Percentiles rank a stretch among this genome's conserved stretches.
Evolutionary conservation across 1,140 invertebrate genomes (phyloP).

Genomic region (Cydia strobilella): DNA sequence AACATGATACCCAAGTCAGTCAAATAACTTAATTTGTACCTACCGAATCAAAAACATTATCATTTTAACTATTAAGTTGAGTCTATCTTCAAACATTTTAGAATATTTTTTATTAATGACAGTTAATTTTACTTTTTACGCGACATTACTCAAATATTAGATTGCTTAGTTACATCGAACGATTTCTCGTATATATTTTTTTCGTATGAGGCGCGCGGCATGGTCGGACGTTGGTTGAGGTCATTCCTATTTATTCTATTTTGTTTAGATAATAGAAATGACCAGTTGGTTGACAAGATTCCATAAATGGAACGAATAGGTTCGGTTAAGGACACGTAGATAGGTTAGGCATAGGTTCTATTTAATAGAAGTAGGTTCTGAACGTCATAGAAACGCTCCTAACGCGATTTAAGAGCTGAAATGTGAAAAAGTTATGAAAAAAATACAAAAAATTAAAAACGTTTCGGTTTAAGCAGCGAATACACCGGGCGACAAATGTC

Average conservation of each 20-base stretch:
- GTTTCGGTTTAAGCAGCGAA: conserved; percentile 39
- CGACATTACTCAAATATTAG: too few species aligned
- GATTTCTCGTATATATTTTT: too few species aligned
- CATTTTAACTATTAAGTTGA: too few species aligned
- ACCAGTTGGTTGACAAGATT: not conserved
- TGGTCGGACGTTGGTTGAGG: not conserved
- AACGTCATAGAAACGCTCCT: conserved; percentile 52
- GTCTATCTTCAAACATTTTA: too few species aligned
- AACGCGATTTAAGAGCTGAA: conserved; percentile 38
- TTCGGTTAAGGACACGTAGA: conserved; percentile 5
- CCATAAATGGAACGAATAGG: not conserved
- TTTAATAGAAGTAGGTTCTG: conserved; percentile 42
- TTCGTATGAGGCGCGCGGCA: not conserved
- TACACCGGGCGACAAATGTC: not conserved
- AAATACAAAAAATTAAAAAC: conserved; percentile 39
- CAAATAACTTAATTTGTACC: not conserved
- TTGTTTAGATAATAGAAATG: not conserved
- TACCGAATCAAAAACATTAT: too few species aligned
- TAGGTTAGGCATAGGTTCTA: conserved; percentile 30
- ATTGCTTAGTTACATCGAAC: too few species aligned
- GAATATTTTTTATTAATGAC: too few species aligned
- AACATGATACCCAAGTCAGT: too few species aligned
- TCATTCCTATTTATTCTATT: conserved; percentile 3
- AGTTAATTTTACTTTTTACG: too few species aligned
- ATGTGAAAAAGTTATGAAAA: conserved; percentile 29